These are phyloP conservation scores for Monochamus alternatus DNA, from an alignment of 2,888 invertebrate genomes.

Conservation along the genomic window DNA sequence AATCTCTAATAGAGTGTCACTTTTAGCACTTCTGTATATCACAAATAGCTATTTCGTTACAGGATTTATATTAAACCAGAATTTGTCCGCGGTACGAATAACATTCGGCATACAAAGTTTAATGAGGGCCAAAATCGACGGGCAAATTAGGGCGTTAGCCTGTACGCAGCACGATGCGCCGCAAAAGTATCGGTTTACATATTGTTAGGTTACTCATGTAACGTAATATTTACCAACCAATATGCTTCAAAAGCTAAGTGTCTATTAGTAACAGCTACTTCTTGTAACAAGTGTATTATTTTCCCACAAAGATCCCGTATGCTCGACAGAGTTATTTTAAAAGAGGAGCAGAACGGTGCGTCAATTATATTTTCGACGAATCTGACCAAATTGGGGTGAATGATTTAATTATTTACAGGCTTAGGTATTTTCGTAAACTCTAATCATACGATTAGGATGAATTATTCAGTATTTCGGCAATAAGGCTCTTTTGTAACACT, in stretches of 20 bases:
- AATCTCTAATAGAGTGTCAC: no score
- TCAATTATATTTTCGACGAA: no score
- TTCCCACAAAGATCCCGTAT: slow-evolving; percentile 58
- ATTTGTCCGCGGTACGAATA: not conserved
- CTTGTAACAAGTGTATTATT: slow-evolving; percentile 61
- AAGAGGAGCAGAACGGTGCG: no score
- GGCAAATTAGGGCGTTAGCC: slow-evolving; percentile 44
- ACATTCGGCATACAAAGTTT: slow-evolving; percentile 7
- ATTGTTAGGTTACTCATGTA: slow-evolving; percentile 67
- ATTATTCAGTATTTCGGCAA: no score
- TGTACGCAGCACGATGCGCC: slow-evolving; percentile 37
- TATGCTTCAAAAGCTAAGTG: slow-evolving; percentile 66
- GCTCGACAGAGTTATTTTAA: not conserved
- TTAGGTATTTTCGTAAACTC: no score
- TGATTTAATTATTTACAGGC: no score
- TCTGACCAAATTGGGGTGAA: no score
- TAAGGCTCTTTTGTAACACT: no score
- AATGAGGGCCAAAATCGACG: slow-evolving; percentile 40
- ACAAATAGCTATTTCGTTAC: no score
- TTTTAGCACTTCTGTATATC: no score
- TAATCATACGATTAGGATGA: no score
- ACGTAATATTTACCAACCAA: slow-evolving; percentile 67
- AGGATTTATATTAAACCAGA: no score
- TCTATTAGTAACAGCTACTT: slow-evolving; percentile 69
- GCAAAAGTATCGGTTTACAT: slow-evolving; percentile 61